A percentile compares a stretch with the other conserved stretches of the same genome.
phyloP scores from a whole-genome alignment of 2,888 invertebrate genomes.

The Hypolimnas misippus region DNA sequence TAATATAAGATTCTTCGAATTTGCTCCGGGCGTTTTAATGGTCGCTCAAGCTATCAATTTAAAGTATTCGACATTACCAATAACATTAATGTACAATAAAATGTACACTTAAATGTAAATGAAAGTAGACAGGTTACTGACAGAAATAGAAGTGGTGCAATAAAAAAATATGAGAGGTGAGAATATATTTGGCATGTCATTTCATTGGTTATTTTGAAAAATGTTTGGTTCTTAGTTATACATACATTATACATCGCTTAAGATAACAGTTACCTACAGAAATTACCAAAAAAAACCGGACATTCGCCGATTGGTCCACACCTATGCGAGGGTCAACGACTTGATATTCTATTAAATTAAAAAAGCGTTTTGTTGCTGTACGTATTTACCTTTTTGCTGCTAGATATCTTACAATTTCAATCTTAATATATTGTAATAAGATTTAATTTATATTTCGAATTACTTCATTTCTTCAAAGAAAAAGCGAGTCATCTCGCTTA shows the following conservation, averaged over 20 bases:
- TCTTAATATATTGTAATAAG: conserved; percentile 49
- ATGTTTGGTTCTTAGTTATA: not conserved
- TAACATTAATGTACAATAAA: not conserved
- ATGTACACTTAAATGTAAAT: not conserved
- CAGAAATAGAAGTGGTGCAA: conserved; percentile 4
- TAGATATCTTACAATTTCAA: conserved; percentile 40
- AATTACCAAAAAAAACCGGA: conserved; percentile 55
- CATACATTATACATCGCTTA: conserved; percentile 36
- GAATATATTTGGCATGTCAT: not conserved
- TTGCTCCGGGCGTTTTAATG: not conserved
- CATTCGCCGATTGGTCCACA: conserved; percentile 30
- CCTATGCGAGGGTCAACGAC: conserved; percentile 44
- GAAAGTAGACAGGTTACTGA: conserved; percentile 1
- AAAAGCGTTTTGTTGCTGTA: conserved; percentile 56
- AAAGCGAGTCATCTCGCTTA: conserved; percentile 42
- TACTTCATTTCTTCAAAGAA: conserved; percentile 66
- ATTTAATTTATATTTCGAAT: conserved; percentile 50
- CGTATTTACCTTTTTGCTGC: conserved; percentile 57
- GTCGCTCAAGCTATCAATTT: not conserved
- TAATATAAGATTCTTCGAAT: conserved; percentile 2
- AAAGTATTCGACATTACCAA: not conserved
- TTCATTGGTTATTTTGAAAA: not conserved
- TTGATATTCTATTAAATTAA: conserved; percentile 62
- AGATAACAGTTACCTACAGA: conserved; percentile 56
- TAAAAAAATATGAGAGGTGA: not conserved